Evolutionary conservation across 2,888 invertebrate species (phyloP).

Genomic region (Hipparchia sbordonii): DNA sequence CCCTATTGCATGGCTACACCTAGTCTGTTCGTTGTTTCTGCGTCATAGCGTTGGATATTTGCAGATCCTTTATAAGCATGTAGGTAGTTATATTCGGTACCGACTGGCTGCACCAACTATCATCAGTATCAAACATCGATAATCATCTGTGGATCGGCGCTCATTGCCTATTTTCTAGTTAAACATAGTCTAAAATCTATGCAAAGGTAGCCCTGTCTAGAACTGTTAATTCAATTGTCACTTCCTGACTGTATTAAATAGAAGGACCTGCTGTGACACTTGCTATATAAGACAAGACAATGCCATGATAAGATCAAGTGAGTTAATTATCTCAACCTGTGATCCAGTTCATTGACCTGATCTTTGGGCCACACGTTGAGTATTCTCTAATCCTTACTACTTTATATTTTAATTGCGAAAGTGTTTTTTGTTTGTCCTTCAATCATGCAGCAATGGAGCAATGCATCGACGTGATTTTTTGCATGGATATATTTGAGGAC

Average conservation of each 20-base stretch:
- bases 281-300: conserved; percentile 46
- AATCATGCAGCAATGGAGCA: too few relatives aligned
- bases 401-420: too few relatives aligned
- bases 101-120: too few relatives aligned
- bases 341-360: conserved; percentile 43
- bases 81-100: too few relatives aligned
- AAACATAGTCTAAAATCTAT: neutral
- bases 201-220: conserved; percentile 51
- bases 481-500: too few relatives aligned
- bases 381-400: neutral
- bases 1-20: too few relatives aligned
- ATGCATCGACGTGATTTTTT: too few relatives aligned
- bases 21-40: neutral
- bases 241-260: conserved; percentile 68
- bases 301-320: conserved; percentile 42
- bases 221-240: conserved; percentile 70
- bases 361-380: neutral
- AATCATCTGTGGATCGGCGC: too few relatives aligned
- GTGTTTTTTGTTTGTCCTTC: too few relatives aligned
- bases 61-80: too few relatives aligned
- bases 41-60: too few relatives aligned
- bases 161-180: neutral
- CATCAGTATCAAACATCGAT: too few relatives aligned
- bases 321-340: conserved; percentile 39
- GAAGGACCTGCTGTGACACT: conserved; percentile 36